Conservation (phyloP, 23 tunicate genomes). For the Styela clava region DNA sequence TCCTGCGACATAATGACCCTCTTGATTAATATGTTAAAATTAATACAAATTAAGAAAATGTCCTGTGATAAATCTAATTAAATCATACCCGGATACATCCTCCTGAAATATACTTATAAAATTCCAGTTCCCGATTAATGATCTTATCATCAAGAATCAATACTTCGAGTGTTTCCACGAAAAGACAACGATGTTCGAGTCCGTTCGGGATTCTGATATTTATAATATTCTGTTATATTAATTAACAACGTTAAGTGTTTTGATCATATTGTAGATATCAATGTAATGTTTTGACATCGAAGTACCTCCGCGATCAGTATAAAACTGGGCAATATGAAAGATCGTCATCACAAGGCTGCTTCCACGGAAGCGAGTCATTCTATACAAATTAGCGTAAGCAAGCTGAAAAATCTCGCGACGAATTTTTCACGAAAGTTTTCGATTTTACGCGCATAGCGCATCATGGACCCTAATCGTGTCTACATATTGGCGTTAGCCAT, state of each 20-base stretch:
- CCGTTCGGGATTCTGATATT: not conserved
- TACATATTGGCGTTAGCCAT: conserved; percentile 35
- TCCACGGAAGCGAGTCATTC: conserved; percentile 16
- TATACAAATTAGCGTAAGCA: not conserved
- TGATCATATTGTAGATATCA: not conserved
- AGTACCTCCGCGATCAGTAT: not conserved
- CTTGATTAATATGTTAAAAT: not conserved
- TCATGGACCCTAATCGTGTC: conserved; percentile 27
- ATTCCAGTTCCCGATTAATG: not conserved
- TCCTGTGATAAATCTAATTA: not conserved
- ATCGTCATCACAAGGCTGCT: conserved; percentile 5
- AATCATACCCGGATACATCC: not conserved
- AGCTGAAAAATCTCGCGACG: conserved; percentile 18
- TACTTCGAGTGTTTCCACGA: not conserved
- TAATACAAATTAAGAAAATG: not conserved
- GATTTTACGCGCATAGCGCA: conserved; percentile 27
- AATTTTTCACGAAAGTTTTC: not conserved
- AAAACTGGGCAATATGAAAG: not conserved
- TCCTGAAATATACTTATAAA: not conserved
- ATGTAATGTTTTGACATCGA: not conserved
- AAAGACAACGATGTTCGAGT: not conserved
- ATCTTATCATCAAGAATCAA: not conserved
- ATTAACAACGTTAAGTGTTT: not conserved
- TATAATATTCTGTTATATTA: no score
- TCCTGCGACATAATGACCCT: not conserved